Conservation (phyloP, 2,797 vertebrate species). For the Cossypha caffra region DNA sequence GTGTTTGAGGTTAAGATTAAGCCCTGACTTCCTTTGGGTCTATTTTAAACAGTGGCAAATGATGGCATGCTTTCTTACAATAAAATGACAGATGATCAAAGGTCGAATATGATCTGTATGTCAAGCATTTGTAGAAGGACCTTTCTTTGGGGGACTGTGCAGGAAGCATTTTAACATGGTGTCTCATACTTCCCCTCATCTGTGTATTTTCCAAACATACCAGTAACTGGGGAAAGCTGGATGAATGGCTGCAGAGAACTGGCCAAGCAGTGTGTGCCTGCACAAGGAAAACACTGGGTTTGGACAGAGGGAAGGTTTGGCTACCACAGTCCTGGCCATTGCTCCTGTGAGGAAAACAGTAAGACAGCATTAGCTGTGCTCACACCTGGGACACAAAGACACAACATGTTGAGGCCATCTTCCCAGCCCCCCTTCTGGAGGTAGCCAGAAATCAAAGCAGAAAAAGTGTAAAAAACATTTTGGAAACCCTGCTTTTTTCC, state of each 20-base stretch:
- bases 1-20: constrained; percentile 82
- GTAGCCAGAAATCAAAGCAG: neutral
- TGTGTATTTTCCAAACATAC: constrained; percentile 64
- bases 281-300: neutral
- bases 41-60: constrained; percentile 80
- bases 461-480: neutral
- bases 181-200: constrained; percentile 59
- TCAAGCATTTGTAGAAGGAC: constrained; percentile 65
- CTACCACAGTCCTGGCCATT: neutral
- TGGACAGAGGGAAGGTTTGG: neutral
- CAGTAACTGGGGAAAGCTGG: constrained; percentile 44
- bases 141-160: constrained; percentile 44
- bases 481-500: neutral
- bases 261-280: neutral
- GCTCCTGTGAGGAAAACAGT: rapidly evolving
- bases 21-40: constrained; percentile 78
- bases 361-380: neutral
- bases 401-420: neutral
- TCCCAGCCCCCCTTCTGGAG: neutral
- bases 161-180: constrained; percentile 50
- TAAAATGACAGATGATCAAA: constrained; percentile 80
- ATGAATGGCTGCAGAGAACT: neutral
- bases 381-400: neutral
- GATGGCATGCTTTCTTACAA: constrained; percentile 76
- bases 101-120: constrained; percentile 67